Evolutionary conservation across 1,140 invertebrate species (phyloP).

Genomic region (Coptotermes formosanus): DNA sequence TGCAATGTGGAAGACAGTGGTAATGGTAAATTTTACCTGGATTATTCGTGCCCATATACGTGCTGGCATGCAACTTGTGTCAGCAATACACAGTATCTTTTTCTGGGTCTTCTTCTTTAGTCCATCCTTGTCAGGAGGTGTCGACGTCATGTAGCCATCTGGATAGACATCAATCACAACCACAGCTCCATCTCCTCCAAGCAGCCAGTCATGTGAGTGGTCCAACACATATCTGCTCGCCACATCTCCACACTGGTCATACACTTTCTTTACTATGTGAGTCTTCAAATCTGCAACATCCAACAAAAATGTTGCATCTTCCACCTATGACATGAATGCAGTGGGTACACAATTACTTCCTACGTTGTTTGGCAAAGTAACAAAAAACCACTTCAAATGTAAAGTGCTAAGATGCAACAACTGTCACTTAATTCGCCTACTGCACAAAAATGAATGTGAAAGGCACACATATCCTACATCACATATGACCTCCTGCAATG

Average conservation of each 20-base stretch:
- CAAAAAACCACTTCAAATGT: no score
- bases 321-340: no score
- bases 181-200: constrained; percentile 48
- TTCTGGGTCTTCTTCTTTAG: constrained; percentile 45
- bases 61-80: constrained; percentile 47
- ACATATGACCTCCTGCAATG: no score
- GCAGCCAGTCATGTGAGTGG: constrained; percentile 48
- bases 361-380: no score
- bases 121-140: constrained; percentile 38
- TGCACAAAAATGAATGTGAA: no score
- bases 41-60: constrained; percentile 37
- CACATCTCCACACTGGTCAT: constrained; percentile 48
- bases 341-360: no score
- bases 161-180: constrained; percentile 54
- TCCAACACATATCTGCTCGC: constrained; percentile 47
- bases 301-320: no score
- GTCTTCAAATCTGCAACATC: constrained; percentile 48
- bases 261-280: constrained; percentile 48
- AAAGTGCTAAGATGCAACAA: no score
- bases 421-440: no score
- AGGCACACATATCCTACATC: no score
- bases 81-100: constrained; percentile 53
- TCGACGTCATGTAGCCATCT: constrained; percentile 46
- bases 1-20: constrained; percentile 36
- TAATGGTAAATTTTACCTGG: constrained; percentile 45